Base-by-base conservation (phyloP, 2,888 invertebrate genomes). In the Pimpla rufipes region DNA sequence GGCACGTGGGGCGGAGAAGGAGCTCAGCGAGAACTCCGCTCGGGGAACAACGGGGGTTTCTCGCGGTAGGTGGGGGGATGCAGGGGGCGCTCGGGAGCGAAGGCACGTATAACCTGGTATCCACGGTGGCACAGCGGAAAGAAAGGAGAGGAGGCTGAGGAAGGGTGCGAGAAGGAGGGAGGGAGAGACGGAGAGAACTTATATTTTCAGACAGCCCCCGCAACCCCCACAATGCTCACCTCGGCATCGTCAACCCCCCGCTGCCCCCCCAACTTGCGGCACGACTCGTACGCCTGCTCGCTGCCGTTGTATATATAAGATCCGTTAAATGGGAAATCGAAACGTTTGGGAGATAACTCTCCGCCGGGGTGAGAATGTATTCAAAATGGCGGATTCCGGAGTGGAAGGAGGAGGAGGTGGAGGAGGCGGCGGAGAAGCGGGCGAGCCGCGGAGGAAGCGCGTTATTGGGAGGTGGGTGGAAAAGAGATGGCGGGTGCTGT, bases 301-400 rank as follows among this genome's bases (percentile, higher is more conserved):
- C 87, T 85, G 75, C 84, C 87, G 87, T 5, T 88, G 87, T 90
- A 89, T 82, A 82, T 82, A 90, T 91, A 89, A 92, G 92, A 93
- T 91, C 91, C 91, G 90, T 93, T 92, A 92, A 93, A 93, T 93
- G 92, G 92, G 90, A 93, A 93, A 93, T 93, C 93, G 93, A 93
- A 93, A 92, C 93, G 91, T 90, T 90, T 90, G 89, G 91, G 89
- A 93, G 92, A 93, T 93, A 93, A 93, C 92, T 93, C 91, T 92
- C 91, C 91, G 90, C 86, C 83, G 84, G 91, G 89, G 93, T 89
- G 91, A 91, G 92, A 93, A 93, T 93, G 90, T 92, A 93, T 93
- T 93, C 93, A 93, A 93, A 93, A 93, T 93, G 93, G 93, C 93
- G 91, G 67, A 81, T n/a, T 47, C 74, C 75, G 47, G 66, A 73